Base-by-base conservation (phyloP, 2,888 invertebrate species). In the Leptinotarsa rubiginosa region DNA sequence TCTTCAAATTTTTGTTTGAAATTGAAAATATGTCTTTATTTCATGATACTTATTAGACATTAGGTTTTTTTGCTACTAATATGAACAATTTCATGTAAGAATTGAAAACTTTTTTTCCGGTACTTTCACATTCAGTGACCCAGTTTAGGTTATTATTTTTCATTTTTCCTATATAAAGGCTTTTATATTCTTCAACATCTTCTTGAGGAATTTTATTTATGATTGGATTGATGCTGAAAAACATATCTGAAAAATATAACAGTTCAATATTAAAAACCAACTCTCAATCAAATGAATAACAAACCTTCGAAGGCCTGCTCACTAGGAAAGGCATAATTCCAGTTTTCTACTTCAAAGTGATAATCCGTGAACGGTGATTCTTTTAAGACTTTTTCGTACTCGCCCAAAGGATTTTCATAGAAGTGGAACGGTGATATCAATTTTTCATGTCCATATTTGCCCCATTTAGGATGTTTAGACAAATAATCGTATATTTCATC, bases 391-490 rank as follows among this genome's bases (percentile, higher is more conserved):
- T 68, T 73, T 47, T 68, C 47, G 47, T 70, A 75, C 47, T 49
- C 65, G n/a, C 64, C n/a, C 7, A 47, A 12, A 41, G 54, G 18
- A 65, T 74, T 47, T 49, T 74, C 49, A 20, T 47, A 22, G 47
- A 65, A 54, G 25, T 66, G 65, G 47, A 56, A 76, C 1, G 72
- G 66, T 18, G 76, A 69, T 18, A 74, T 69, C 16, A 65, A 56
- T 41, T 66, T 47, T 52, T 71, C 52, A 20, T 76, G 72, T 31
- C 74, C 69, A 62, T 76, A 76, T 65, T 67, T 49, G 22, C 56
- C 47, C 76, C 76, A 76, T 70, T 69, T 76, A 3, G 74, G 71
- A 54, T 74, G 59, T 54, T 64, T 54, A n/a, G 66, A 69, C 10
- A 74, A 25, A 15, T 25, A 47, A 49, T 56, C 56, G 49, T 69